Conservation (phyloP, 2,797 vertebrate genomes). For the Neosilurus hyrtlii region DNA sequence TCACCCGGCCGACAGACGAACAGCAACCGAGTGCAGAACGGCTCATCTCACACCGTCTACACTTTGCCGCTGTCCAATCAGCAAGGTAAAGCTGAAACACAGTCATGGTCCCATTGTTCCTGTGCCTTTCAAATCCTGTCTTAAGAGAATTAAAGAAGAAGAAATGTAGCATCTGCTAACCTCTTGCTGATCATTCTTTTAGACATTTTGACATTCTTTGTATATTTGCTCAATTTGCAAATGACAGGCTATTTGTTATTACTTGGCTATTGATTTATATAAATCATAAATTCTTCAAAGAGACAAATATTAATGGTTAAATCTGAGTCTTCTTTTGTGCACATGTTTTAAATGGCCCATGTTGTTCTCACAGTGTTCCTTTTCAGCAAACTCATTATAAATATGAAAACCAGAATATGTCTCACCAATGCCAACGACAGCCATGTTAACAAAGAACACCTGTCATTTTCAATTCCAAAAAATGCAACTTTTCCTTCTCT, state of each 20-base stretch:
- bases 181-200: background rate
- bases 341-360: constrained; percentile 53
- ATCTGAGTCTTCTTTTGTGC: constrained; percentile 58
- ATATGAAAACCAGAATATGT: constrained; percentile 62
- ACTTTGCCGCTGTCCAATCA: constrained; percentile 92
- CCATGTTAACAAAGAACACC: constrained; percentile 45
- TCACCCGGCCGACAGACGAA: constrained; percentile 61
- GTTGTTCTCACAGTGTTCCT: constrained; percentile 59
- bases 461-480: constrained; percentile 48
- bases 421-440: constrained; percentile 47
- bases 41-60: constrained; percentile 82
- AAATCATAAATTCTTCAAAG: constrained; percentile 2
- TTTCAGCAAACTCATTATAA: constrained; percentile 55
- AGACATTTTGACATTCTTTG: background rate
- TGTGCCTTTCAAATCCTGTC: background rate
- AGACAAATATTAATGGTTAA: constrained; percentile 51
- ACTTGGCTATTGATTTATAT: background rate
- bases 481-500: constrained; percentile 8
- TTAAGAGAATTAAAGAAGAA: background rate
- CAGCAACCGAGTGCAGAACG: constrained; percentile 53
- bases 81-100: constrained; percentile 73
- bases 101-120: background rate
- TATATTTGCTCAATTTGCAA: background rate
- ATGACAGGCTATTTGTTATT: background rate
- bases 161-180: background rate